Evolutionary conservation across 2,113 vertebrate species (phyloP).

Genomic region (Pomatorhinus ruficollis): DNA sequence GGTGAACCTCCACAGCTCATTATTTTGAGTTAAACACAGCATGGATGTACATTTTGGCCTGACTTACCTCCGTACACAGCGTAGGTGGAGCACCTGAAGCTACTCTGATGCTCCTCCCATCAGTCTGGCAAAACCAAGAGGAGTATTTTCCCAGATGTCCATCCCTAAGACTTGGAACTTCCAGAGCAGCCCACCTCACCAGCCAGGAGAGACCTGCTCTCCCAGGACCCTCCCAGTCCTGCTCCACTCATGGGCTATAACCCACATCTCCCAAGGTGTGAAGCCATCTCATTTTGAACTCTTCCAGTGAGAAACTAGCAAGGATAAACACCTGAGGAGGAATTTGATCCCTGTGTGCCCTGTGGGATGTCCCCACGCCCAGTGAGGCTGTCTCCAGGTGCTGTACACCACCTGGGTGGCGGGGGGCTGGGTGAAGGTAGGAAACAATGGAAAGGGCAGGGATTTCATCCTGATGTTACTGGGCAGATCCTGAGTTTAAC

Average conservation of each 20-base stretch:
- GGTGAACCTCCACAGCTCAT: background rate
- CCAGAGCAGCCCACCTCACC: background rate
- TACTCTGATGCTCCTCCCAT: background rate
- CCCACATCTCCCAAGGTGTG: background rate
- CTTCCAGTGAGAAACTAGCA: background rate
- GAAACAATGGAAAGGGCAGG: background rate
- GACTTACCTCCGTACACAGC: fast-evolving
- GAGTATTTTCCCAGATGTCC: background rate
- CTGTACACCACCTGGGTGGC: background rate
- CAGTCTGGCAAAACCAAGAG: background rate
- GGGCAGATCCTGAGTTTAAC: background rate
- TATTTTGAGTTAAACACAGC: background rate
- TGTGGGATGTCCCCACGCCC: background rate
- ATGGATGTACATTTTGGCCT: background rate
- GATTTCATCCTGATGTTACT: background rate
- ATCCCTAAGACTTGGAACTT: background rate
- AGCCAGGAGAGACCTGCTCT: background rate
- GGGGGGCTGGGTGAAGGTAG: background rate
- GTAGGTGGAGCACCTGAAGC: background rate
- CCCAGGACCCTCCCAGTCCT: background rate
- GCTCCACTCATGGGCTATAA: background rate
- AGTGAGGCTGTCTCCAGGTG: fast-evolving
- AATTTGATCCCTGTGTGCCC: background rate
- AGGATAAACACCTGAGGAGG: background rate
- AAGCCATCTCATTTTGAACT: background rate